These are phyloP conservation scores for Pyxicephalus adspersus DNA, from an alignment of 2,113 vertebrate species.

Conservation along the genomic window DNA sequence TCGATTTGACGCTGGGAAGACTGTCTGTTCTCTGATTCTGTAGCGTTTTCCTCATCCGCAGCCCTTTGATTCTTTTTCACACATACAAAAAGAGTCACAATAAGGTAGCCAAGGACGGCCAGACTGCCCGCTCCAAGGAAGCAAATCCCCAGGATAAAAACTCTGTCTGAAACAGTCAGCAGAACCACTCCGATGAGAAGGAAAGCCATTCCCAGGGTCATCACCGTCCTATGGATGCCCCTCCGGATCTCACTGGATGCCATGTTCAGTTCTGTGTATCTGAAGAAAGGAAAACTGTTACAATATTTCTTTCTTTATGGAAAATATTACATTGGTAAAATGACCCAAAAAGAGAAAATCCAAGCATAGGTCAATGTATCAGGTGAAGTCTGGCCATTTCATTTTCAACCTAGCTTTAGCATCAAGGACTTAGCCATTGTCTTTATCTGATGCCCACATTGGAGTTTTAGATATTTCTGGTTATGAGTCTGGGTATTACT, in stretches of 20 bases:
- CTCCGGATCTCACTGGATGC: not conserved
- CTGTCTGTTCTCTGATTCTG: not conserved
- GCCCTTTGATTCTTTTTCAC: not conserved
- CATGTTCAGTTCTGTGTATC: not conserved
- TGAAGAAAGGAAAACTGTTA: not conserved
- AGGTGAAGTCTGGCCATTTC: no score
- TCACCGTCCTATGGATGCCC: not conserved
- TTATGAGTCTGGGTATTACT: no score
- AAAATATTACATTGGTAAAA: no score
- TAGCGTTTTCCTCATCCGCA: not conserved
- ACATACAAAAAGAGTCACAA: not conserved
- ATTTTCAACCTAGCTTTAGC: no score
- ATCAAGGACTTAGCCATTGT: no score
- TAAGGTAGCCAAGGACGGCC: not conserved
- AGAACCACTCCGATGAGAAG: conserved; percentile 36
- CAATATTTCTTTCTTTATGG: no score
- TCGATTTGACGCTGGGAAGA: not conserved
- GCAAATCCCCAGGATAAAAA: conserved; percentile 40
- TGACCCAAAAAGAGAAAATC: no score
- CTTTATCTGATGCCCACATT: no score
- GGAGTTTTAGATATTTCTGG: no score
- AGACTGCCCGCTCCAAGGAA: conserved; percentile 24
- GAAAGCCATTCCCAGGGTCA: conserved; percentile 38
- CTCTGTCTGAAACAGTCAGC: conserved; percentile 9
- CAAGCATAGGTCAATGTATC: no score